phyloP scores from a whole-genome alignment of 2,888 invertebrate species.

The Ganaspis brasiliensis region DNA sequence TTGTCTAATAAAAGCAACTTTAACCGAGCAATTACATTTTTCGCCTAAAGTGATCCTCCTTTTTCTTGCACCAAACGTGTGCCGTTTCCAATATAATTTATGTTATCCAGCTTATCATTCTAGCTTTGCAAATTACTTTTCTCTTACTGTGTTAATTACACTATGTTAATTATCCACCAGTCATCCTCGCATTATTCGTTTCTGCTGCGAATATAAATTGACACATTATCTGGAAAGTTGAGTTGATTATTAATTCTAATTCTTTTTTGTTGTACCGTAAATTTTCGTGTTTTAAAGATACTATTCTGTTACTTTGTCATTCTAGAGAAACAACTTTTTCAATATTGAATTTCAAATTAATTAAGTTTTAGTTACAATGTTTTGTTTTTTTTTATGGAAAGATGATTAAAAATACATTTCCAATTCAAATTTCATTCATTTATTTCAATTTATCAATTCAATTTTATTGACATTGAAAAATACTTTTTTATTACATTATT shows the following conservation, averaged over 20 bases:
- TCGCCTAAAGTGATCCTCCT: background rate
- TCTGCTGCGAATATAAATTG: constrained; percentile 36
- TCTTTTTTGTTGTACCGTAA: background rate
- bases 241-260: constrained; percentile 18
- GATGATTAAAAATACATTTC: too few species aligned
- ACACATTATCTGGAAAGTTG: constrained; percentile 34
- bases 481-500: too few species aligned
- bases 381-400: too few species aligned
- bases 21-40: background rate
- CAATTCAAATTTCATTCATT: too few species aligned
- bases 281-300: background rate
- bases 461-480: too few species aligned
- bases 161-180: constrained; percentile 38
- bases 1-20: background rate
- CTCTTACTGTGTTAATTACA: constrained; percentile 34
- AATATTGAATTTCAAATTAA: too few species aligned
- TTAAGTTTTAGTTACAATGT: too few species aligned
- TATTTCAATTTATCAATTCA: too few species aligned
- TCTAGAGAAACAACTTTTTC: too few species aligned
- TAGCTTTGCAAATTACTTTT: constrained; percentile 28
- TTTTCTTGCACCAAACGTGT: constrained; percentile 19
- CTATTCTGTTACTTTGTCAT: too few species aligned
- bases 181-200: constrained; percentile 29
- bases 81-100: constrained; percentile 20
- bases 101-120: constrained; percentile 10